phyloP scores from a whole-genome alignment of 2,113 vertebrate species.

The Herpailurus yagouaroundi region DNA sequence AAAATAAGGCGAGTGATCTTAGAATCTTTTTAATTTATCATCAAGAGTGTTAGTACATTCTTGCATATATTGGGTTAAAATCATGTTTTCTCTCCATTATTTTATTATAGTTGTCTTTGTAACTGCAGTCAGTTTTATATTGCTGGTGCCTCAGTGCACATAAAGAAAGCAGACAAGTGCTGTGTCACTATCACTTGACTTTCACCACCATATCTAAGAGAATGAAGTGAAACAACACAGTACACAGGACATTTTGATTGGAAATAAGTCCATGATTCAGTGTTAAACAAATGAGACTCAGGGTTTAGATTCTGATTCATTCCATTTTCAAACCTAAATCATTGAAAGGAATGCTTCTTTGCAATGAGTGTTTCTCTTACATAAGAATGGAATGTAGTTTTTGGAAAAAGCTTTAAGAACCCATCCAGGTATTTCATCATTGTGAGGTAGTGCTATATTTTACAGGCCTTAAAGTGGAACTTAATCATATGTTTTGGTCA shows the following conservation, averaged over 20 bases:
- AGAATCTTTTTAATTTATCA: background rate
- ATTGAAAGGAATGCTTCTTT: conserved; percentile 13
- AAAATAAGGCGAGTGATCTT: background rate
- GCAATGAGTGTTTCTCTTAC: background rate
- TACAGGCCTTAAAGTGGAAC: conserved; percentile 18
- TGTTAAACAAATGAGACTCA: conserved; percentile 24
- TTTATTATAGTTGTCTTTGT: conserved; percentile 4
- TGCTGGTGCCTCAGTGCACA: background rate
- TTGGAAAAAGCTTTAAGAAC: conserved; percentile 31
- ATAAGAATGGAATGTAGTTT: conserved; percentile 51
- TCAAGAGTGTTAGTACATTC: background rate
- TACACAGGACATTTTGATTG: background rate
- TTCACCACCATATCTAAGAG: background rate
- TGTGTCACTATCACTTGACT: background rate
- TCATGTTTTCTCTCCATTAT: conserved; percentile 15
- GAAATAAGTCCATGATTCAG: background rate
- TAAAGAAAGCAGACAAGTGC: background rate
- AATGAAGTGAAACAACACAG: background rate
- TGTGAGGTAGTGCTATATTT: conserved; percentile 8
- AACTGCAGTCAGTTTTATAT: background rate
- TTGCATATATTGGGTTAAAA: background rate
- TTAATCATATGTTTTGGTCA: conserved; percentile 30
- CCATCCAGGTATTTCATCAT: background rate
- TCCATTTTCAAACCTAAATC: conserved; percentile 19
- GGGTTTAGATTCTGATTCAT: conserved; percentile 35